These are phyloP conservation scores for Polypedilum pembai DNA, from an alignment of 1,140 invertebrate genomes.

Conservation along the genomic window DNA sequence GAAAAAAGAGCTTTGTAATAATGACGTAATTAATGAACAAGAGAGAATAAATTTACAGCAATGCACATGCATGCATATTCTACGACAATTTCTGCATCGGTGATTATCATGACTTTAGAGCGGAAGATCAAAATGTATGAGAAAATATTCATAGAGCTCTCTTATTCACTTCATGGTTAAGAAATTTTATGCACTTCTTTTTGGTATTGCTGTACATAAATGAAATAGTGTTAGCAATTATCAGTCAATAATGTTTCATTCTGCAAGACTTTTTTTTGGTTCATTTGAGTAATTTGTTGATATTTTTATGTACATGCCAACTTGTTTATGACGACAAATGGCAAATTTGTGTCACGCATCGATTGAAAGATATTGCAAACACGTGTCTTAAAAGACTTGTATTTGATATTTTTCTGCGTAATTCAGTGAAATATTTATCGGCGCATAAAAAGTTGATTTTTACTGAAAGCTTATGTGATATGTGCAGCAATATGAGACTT, in stretches of 20 bases:
- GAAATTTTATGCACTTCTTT: background rate
- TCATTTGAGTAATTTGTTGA: background rate
- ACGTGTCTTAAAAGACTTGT: too few relatives aligned
- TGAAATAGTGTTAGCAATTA: background rate
- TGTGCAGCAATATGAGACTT: too few relatives aligned
- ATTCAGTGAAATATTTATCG: background rate
- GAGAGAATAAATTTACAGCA: background rate
- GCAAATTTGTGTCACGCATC: conserved; percentile 10
- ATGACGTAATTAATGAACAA: background rate
- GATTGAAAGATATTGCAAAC: background rate
- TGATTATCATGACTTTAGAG: background rate
- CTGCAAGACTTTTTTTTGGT: background rate
- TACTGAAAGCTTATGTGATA: too few relatives aligned
- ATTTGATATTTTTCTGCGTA: too few relatives aligned
- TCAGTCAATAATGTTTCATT: background rate
- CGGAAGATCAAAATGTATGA: background rate
- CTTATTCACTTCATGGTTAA: too few relatives aligned
- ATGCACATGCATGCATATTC: background rate
- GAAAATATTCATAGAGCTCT: background rate
- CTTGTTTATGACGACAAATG: conserved; percentile 2
- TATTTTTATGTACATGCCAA: background rate
- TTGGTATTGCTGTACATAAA: background rate
- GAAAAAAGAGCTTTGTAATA: background rate
- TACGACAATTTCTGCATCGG: background rate
- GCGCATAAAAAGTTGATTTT: background rate